These are phyloP conservation scores for Brachylomia viminalis DNA, from an alignment of 2,888 invertebrate species.

Conservation along the genomic window DNA sequence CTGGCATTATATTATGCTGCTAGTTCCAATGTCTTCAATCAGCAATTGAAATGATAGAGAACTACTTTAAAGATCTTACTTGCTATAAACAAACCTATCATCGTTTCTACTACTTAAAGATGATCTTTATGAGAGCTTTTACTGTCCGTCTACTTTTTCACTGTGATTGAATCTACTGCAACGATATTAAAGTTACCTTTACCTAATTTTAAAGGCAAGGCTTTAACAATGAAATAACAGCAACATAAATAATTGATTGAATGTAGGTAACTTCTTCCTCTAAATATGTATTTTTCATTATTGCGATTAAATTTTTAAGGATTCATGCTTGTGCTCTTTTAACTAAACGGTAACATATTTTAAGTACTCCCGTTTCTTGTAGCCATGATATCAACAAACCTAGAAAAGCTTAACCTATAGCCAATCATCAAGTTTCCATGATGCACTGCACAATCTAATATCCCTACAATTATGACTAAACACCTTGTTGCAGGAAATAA, in stretches of 20 bases:
- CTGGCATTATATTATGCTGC: neutral
- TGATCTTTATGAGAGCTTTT: constrained; percentile 15
- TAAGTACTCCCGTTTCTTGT: no score
- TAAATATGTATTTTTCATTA: no score
- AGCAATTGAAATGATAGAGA: neutral
- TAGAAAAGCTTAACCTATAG: no score
- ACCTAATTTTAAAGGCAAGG: neutral
- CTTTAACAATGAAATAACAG: no score
- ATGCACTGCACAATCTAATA: neutral
- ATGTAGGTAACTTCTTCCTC: no score
- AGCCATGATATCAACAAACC: no score
- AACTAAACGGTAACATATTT: no score
- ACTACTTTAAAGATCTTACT: neutral
- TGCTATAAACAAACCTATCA: neutral
- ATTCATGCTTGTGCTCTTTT: no score
- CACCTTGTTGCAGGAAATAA: no score
- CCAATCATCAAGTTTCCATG: neutral
- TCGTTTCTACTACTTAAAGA: constrained; percentile 7
- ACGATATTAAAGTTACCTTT: constrained; percentile 5
- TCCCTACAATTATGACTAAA: neutral
- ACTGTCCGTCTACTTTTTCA: neutral
- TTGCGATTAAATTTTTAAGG: no score
- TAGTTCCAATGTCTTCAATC: neutral
- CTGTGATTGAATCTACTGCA: constrained; percentile 15
- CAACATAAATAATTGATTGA: no score